Percentiles rank a stretch among this genome's conserved stretches.
These are phyloP conservation scores for Bufo bufo DNA, from an alignment of 2,113 vertebrate species.

Conservation along the genomic window DNA sequence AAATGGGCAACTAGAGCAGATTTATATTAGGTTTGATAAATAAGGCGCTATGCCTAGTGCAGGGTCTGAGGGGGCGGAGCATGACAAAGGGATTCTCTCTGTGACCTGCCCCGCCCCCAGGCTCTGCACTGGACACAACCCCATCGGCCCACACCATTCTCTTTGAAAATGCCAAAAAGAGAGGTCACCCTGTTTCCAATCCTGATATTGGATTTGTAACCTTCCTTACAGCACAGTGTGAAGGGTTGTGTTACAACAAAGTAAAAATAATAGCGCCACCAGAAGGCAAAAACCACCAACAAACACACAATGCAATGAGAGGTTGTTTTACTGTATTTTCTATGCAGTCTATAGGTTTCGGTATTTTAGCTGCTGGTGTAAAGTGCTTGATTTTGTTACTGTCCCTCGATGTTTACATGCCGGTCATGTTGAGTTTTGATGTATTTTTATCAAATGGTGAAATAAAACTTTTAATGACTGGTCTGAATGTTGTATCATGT, in stretches of 20 bases:
- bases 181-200: neutral
- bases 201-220: neutral
- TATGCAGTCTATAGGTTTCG: conserved; percentile 5
- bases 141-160: neutral
- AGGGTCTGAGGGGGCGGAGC: no score
- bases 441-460: conserved; percentile 37
- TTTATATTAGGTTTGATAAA: no score
- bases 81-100: no score
- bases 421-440: conserved; percentile 18
- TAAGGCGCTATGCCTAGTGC: no score
- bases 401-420: conserved; percentile 31
- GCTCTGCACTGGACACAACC: no score
- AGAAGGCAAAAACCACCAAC: neutral
- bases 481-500: neutral
- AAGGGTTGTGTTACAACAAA: neutral
- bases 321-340: neutral
- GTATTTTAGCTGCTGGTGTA: conserved; percentile 10
- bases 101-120: no score
- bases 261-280: neutral
- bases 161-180: neutral
- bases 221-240: neutral
- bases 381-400: conserved; percentile 2
- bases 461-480: conserved; percentile 25
- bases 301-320: neutral
- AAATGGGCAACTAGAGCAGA: no score